Conservation (phyloP, 2,113 vertebrate species). For the Falco punctatus region DNA sequence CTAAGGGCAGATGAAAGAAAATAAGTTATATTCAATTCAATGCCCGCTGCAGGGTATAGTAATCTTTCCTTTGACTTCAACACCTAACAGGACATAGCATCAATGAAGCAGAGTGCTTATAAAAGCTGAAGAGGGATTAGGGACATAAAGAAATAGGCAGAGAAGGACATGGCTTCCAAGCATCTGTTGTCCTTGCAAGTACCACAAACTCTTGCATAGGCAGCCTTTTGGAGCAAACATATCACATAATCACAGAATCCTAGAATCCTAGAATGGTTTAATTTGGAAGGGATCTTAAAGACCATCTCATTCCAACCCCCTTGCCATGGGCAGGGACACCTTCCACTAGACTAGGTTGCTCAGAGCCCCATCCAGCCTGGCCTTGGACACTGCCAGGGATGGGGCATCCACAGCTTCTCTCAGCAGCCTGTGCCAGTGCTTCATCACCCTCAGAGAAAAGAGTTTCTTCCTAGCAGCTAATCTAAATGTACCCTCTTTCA, state of each 20-base stretch:
- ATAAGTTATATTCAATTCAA: background rate
- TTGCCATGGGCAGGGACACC: too few species aligned
- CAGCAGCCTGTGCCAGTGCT: too few species aligned
- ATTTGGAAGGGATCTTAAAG: too few species aligned
- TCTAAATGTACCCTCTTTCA: too few species aligned
- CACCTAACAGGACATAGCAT: background rate
- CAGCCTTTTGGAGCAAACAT: background rate
- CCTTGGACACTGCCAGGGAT: too few species aligned
- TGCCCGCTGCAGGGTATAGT: background rate
- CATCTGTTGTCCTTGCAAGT: background rate
- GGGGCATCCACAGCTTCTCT: too few species aligned
- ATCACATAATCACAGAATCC: background rate
- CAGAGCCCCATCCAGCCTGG: too few species aligned
- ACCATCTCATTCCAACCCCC: too few species aligned
- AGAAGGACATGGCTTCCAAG: background rate
- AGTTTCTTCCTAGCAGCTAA: too few species aligned
- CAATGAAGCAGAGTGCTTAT: background rate
- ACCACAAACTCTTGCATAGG: background rate
- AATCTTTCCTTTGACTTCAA: background rate
- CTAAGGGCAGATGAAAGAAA: background rate
- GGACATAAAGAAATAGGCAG: background rate
- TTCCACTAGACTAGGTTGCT: too few species aligned
- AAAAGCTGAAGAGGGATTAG: background rate
- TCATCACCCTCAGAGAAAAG: too few species aligned
- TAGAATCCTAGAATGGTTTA: too few species aligned